Evolutionary conservation across 2,797 vertebrate species (phyloP), one percentile per base, ranked within the genome.

Genomic region (Pagetopsis macropterus): DNA sequence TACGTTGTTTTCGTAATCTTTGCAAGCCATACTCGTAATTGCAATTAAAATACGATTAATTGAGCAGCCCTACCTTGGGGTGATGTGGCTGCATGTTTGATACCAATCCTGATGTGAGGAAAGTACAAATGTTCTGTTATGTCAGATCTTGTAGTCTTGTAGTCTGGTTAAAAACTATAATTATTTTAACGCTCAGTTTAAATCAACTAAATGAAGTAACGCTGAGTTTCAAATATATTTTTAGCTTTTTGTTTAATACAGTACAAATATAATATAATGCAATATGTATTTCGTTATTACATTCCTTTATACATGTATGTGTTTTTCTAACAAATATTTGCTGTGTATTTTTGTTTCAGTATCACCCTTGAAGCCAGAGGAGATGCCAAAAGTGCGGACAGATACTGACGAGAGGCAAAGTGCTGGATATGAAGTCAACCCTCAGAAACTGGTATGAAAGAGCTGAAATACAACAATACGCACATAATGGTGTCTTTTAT

Each of bases 341-440:
- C 11, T 71, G 9, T 70, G 3, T 27, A 0, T 82, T 60, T 37
- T 84, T 19, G 4, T 62, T 86, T 37, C 58, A 99, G 97, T 96
- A 41, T 98, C 97, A 0, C 97, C 96, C 31, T 77, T 98, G 70
- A 98, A 97, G 88, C 96, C 96, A 2, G 96, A 98, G 77, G 97
- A 98, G 87, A 95, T 97, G 78, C 96, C 97, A 3, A 94, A 97
- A 61, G 95, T 99, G 73, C 95, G 96, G 76, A 95, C 97, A 94
- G 96, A 98, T 57, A 96, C 94, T 0, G 95, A 97, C 72, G 96
- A 96, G 77, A 92, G 94, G 45, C 97, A 96, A 70, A 96, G 95
- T 79, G 94, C 97, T 37, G 96, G 96, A 63, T 99, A 97, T 44
- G 98, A 98, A 92, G 97, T 99, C 71, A 97, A 97, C 91, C 97